These are phyloP conservation scores for Tamias sibiricus DNA, from an alignment of 2,113 vertebrate genomes.

Conservation along the genomic window DNA sequence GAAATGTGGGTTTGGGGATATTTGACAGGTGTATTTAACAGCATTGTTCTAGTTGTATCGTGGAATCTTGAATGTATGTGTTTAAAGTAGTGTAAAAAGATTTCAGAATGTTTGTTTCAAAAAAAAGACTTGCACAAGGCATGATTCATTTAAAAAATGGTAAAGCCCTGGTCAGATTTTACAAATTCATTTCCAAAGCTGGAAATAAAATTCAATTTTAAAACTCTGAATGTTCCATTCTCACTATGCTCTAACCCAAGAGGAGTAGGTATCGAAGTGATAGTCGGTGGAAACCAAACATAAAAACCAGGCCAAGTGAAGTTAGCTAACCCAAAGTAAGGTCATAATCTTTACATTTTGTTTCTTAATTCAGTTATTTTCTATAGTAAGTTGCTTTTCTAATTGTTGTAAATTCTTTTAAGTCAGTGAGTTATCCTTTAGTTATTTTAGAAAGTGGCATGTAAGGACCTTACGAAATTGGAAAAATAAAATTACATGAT, in stretches of 20 bases:
- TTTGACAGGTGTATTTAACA: background rate
- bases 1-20: conserved; percentile 47
- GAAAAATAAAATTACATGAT: background rate
- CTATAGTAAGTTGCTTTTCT: background rate
- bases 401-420: conserved; percentile 18
- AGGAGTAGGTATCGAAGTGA: background rate
- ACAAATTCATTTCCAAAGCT: conserved; percentile 23
- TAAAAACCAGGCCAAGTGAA: conserved; percentile 13
- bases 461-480: background rate
- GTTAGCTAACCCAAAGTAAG: conserved; percentile 19
- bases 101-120: background rate
- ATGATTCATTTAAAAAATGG: conserved; percentile 82
- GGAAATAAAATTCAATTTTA: conserved; percentile 21
- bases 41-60: conserved; percentile 56
- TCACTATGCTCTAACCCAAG: background rate
- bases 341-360: background rate
- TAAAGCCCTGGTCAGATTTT: conserved; percentile 74
- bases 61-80: conserved; percentile 30
- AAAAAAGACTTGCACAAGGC: conserved; percentile 42
- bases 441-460: conserved; percentile 26
- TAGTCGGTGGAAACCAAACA: background rate
- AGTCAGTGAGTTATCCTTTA: background rate
- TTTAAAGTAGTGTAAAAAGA: background rate
- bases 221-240: background rate
- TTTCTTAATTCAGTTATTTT: conserved; percentile 28